These are phyloP conservation scores for Drosophila gaucha DNA, from an alignment of 2,888 invertebrate species.

Conservation along the genomic window DNA sequence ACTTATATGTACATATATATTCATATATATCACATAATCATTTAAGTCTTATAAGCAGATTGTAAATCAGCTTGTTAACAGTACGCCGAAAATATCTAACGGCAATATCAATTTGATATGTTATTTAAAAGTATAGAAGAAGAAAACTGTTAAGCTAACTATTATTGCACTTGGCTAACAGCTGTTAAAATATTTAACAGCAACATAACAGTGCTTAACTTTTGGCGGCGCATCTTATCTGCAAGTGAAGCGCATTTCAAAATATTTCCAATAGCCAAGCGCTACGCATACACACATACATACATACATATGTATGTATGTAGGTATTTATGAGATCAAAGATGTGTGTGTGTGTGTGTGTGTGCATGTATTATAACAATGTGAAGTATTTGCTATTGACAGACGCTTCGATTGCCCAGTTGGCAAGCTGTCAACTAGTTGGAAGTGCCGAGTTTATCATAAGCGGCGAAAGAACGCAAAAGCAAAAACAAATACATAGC, in stretches of 20 bases:
- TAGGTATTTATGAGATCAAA: constrained; percentile 10
- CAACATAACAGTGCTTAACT: background rate
- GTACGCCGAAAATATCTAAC: background rate
- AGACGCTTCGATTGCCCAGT: constrained; percentile 12
- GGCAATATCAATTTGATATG: background rate
- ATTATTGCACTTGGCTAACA: too few relatives aligned
- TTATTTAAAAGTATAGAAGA: background rate
- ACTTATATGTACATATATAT: background rate
- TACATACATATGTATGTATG: background rate
- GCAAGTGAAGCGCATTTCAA: background rate
- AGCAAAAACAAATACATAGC: constrained; percentile 15
- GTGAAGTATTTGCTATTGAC: constrained; percentile 11
- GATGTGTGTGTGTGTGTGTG: background rate
- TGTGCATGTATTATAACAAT: constrained; percentile 6
- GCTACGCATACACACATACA: background rate
- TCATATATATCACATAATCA: too few relatives aligned
- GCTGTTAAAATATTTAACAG: background rate
- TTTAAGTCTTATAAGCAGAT: background rate
- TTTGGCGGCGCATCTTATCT: background rate
- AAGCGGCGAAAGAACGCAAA: constrained; percentile 14
- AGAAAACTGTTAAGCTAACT: background rate
- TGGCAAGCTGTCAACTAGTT: constrained; percentile 45
- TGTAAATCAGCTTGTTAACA: background rate
- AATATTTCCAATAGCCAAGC: background rate
- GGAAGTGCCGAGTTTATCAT: constrained; percentile 13